Conservation (phyloP, 2,797 vertebrate species). For the Distichodus sexfasciatus region DNA sequence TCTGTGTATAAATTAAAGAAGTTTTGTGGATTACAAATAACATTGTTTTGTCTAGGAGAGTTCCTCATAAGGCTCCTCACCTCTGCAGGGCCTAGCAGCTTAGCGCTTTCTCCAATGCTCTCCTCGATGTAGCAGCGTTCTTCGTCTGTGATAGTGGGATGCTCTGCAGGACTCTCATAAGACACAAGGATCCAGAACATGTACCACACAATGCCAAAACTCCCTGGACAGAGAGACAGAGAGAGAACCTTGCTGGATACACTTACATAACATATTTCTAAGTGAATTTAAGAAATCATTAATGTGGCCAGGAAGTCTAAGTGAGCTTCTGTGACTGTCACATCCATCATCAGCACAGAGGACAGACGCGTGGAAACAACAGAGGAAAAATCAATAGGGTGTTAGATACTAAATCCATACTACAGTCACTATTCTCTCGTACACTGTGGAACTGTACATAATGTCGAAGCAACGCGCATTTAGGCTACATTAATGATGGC, state of each 20-base stretch:
- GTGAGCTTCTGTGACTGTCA: neutral
- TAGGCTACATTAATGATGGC: neutral
- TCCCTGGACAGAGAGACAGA: conserved; percentile 69
- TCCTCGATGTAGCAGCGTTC: conserved; percentile 97
- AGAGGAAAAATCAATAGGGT: conserved; percentile 64
- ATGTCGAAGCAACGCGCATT: conserved; percentile 2
- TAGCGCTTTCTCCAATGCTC: conserved; percentile 94
- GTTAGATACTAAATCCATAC: conserved; percentile 66
- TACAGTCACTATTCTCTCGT: conserved; percentile 58
- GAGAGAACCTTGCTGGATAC: conserved; percentile 3
- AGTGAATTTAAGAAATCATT: neutral
- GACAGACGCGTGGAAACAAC: conserved; percentile 59
- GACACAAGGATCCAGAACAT: conserved; percentile 97
- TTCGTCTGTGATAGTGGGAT: conserved; percentile 92
- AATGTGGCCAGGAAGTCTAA: conserved; percentile 6
- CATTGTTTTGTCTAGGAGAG: no score
- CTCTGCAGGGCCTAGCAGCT: conserved; percentile 85
- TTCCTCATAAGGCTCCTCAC: conserved; percentile 67
- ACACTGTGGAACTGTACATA: conserved; percentile 13
- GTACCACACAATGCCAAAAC: conserved; percentile 93
- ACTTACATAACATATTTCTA: neutral
- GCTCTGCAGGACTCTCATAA: conserved; percentile 93
- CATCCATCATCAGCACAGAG: conserved; percentile 28
- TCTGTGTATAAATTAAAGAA: neutral
- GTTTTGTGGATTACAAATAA: no score